Conservation (phyloP, 2,797 vertebrate genomes). For the Oophaga sylvatica region DNA sequence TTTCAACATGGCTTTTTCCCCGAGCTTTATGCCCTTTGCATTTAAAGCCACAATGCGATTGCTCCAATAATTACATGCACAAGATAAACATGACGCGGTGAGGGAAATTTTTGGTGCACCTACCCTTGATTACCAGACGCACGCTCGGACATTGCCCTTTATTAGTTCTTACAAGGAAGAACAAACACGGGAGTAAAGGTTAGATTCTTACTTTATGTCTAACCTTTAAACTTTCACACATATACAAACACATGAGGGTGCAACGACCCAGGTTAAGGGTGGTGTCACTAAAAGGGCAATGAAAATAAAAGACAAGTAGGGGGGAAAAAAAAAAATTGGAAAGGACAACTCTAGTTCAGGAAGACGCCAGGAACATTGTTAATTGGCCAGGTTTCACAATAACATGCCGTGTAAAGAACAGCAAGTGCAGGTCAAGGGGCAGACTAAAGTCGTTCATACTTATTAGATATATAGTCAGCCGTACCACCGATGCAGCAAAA, state of each 20-base stretch:
- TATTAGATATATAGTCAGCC: not conserved
- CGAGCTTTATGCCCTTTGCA: not conserved
- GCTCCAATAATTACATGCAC: not conserved
- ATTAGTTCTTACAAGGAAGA: slow-evolving; percentile 9
- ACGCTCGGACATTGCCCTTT: slow-evolving; percentile 8
- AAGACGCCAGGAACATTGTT: not conserved
- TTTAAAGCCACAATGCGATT: not conserved
- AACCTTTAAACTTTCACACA: slow-evolving; percentile 51
- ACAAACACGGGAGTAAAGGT: slow-evolving; percentile 33
- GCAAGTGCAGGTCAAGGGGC: not conserved
- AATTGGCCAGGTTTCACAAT: not conserved
- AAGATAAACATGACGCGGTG: not conserved
- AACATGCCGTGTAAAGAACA: not conserved
- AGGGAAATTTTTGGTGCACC: slow-evolving; percentile 1
- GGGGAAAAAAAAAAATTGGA: too few species aligned
- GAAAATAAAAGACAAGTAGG: not conserved
- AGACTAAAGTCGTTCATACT: not conserved
- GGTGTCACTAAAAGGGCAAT: not conserved
- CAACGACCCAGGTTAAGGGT: not conserved
- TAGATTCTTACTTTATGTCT: not conserved
- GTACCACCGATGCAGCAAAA: too few species aligned
- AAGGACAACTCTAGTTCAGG: not conserved
- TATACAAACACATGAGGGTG: slow-evolving; percentile 5
- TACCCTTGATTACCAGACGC: not conserved
- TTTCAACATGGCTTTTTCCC: not conserved